These are phyloP conservation scores for Microplitis manilae DNA, from an alignment of 2,888 invertebrate genomes.

Conservation along the genomic window DNA sequence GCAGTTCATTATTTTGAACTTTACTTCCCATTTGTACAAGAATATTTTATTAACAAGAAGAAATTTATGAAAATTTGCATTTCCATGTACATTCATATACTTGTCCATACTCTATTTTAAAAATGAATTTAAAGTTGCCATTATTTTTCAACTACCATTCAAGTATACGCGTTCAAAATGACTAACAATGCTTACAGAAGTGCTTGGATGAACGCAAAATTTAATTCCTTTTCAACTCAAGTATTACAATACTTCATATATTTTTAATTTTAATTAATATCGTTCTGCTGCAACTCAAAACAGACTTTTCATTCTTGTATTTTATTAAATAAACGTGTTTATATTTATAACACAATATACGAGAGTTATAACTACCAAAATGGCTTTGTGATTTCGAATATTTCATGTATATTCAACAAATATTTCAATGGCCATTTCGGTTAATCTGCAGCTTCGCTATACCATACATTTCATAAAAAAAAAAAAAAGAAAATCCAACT, in stretches of 20 bases:
- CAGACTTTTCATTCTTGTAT: too few relatives aligned
- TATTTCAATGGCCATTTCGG: background rate
- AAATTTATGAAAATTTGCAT: too few relatives aligned
- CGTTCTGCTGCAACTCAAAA: too few relatives aligned
- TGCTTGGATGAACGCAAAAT: background rate
- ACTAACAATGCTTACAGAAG: background rate
- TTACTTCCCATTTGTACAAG: too few relatives aligned
- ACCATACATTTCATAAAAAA: too few relatives aligned
- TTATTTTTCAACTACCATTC: background rate
- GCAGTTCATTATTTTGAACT: too few relatives aligned
- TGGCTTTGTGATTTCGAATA: background rate
- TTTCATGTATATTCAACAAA: background rate
- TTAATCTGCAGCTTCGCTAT: background rate
- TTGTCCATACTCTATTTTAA: background rate
- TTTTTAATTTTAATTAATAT: too few relatives aligned
- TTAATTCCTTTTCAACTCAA: too few relatives aligned
- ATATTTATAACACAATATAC: background rate
- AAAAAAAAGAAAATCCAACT: too few relatives aligned
- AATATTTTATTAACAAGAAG: too few relatives aligned
- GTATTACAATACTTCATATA: too few relatives aligned
- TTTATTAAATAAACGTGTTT: background rate
- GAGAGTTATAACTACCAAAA: background rate
- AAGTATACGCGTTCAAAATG: background rate
- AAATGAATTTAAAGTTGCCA: background rate
- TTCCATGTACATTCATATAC: too few relatives aligned